phyloP scores from a whole-genome alignment of 2,113 vertebrate species.

The Mus pahari region DNA sequence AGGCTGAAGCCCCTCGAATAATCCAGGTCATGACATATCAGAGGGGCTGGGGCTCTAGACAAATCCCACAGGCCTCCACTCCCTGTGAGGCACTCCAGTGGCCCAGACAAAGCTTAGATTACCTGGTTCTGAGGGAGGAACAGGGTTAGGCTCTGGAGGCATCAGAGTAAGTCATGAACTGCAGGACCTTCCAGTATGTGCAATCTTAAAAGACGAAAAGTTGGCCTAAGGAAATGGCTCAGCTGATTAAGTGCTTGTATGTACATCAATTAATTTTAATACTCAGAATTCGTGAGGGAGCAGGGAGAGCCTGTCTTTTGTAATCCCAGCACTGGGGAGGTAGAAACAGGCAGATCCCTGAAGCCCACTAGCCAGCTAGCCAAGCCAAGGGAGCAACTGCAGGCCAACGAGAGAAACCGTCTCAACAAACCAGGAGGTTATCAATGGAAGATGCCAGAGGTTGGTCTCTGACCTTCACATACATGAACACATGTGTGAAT shows the following conservation, averaged over 20 bases:
- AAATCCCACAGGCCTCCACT: not conserved
- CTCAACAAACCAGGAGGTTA: not conserved
- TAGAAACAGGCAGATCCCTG: not conserved
- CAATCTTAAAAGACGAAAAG: not conserved
- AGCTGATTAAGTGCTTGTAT: not conserved
- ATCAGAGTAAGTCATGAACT: not conserved
- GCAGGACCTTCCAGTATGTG: not conserved
- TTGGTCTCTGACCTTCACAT: not conserved
- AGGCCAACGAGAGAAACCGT: not conserved
- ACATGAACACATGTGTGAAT: not conserved
- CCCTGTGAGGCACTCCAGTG: not conserved
- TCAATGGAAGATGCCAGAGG: not conserved
- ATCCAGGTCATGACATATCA: not conserved
- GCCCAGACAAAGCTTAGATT: not conserved
- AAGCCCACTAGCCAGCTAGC: not conserved
- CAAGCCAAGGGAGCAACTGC: not conserved
- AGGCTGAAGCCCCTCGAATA: not conserved
- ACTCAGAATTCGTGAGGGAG: not conserved
- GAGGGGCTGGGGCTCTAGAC: not conserved
- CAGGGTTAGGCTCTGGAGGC: not conserved
- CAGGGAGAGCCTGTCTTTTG: not conserved
- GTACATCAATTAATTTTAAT: not conserved
- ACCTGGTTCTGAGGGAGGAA: not conserved
- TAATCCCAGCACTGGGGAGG: not conserved
- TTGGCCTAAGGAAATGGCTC: not conserved